phyloP scores from a whole-genome alignment of 2,113 vertebrate species.

The Pelecanoides urinatrix region DNA sequence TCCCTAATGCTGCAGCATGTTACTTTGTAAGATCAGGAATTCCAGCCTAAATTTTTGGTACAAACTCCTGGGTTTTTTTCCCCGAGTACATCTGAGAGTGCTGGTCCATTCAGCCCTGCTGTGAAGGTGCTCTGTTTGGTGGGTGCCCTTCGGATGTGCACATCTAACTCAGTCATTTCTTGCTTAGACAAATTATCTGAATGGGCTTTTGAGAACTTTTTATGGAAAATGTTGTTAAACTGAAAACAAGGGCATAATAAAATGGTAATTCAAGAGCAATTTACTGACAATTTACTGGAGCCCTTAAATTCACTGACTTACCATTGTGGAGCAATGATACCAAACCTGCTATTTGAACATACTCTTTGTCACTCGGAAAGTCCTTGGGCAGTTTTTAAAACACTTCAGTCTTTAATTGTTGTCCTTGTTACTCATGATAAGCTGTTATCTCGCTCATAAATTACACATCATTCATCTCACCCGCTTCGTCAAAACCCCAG shows the following conservation, averaged over 20 bases:
- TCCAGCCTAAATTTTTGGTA: neutral
- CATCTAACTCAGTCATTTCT: slow-evolving; percentile 34
- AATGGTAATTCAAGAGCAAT: slow-evolving; percentile 59
- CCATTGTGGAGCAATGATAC: neutral
- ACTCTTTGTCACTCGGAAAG: slow-evolving; percentile 20
- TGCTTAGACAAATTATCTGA: slow-evolving; percentile 45
- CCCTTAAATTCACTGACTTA: slow-evolving; percentile 29
- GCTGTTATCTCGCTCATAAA: slow-evolving; percentile 10
- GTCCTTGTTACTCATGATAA: slow-evolving; percentile 12
- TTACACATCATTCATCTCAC: slow-evolving; percentile 6
- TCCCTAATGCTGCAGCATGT: neutral
- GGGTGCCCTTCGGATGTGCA: neutral
- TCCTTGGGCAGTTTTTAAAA: slow-evolving; percentile 11
- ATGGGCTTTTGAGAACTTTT: slow-evolving; percentile 64
- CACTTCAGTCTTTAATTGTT: slow-evolving; percentile 43
- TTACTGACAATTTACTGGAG: slow-evolving; percentile 44
- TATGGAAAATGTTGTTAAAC: slow-evolving; percentile 52
- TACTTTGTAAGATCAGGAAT: neutral
- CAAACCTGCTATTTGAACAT: slow-evolving; percentile 7
- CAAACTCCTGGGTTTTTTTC: neutral
- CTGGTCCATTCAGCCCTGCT: neutral
- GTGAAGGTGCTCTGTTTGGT: neutral
- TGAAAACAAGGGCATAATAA: slow-evolving; percentile 65
- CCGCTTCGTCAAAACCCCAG: neutral
- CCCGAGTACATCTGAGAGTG: neutral